These are phyloP conservation scores for Dynastes hyllus DNA, from an alignment of 2,888 invertebrate genomes.

Conservation along the genomic window DNA sequence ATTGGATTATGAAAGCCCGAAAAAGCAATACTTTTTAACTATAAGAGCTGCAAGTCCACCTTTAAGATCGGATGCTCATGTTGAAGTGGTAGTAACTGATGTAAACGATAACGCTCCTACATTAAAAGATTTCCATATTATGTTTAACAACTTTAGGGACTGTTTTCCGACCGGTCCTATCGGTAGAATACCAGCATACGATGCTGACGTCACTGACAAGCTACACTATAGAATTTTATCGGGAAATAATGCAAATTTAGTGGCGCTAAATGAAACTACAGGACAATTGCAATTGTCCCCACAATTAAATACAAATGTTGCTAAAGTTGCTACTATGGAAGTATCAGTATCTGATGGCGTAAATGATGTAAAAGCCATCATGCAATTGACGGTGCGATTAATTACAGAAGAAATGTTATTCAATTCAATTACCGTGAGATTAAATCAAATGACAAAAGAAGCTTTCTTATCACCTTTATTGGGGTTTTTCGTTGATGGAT, in stretches of 20 bases:
- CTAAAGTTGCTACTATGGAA: constrained; percentile 94
- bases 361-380: constrained; percentile 94
- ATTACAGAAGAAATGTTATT: constrained; percentile 96
- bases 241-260: constrained; percentile 94
- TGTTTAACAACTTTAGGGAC: constrained; percentile 96
- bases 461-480: constrained; percentile 92
- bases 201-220: constrained; percentile 94
- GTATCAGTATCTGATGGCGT: constrained; percentile 95
- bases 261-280: constrained; percentile 86
- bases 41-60: constrained; percentile 94
- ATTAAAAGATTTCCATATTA: constrained; percentile 90
- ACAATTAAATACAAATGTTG: constrained; percentile 95
- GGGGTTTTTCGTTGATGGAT: constrained; percentile 90
- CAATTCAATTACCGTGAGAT: constrained; percentile 93
- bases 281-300: constrained; percentile 93
- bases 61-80: constrained; percentile 89
- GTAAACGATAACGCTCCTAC: constrained; percentile 96
- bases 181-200: constrained; percentile 93
- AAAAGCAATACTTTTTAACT: constrained; percentile 91
- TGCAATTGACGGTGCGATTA: constrained; percentile 91
- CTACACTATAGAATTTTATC: constrained; percentile 88
- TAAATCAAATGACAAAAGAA: constrained; percentile 95
- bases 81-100: constrained; percentile 92
- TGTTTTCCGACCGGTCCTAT: constrained; percentile 95
- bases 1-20: constrained; percentile 95